Base-by-base conservation (phyloP, 2,113 vertebrate species). In the Phalacrocorax aristotelis region DNA sequence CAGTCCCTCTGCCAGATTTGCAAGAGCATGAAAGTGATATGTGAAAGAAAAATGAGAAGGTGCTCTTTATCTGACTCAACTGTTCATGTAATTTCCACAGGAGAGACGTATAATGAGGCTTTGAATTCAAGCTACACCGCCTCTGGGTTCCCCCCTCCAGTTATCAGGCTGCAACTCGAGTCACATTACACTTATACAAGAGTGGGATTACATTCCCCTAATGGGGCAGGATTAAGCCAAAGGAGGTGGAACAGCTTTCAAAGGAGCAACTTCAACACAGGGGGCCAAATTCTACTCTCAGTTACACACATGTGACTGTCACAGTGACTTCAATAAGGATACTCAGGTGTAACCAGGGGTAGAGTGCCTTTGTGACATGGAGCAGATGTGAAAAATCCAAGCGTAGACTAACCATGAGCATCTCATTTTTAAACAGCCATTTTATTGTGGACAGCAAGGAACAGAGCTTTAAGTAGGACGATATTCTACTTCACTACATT, bases 201-300 rank as follows among this genome's bases (percentile, higher is more conserved):
- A 95, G 91, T 89, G 86, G 94, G 96, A 97, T 97, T 96, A 95
- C 94, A 83, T 93, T 89, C 49, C 89, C 46, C 58, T 96, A 95
- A 96, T 95, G 84, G 95, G 76, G 17, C 74, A 93, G 91, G 87
- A 97, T 95, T 97, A 96, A 97, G 70, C 91, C 84, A 95, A 95
- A 97, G 71, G 70, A 94, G 89, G 89, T 96, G 94, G 87, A 95
- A 96, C 89, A 94, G 75, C n/a, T 93, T 97, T 97, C 95, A 96
- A 94, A 95, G 91, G 89, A 96, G 87, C 66, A 95, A 95, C 93
- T 96, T 96, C 96, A 95, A 96, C 95, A 95, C 91, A 94, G 54
- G 89, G 79, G 93, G 62, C 87, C 95, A 95, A 97, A 95, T 94
- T 96, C 93, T 87, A 91, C 83, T 97, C 95, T 97, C 94, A 93